These are phyloP conservation scores for Sebastes cheni DNA, from an alignment of 2,797 vertebrate species.

Conservation along the genomic window DNA sequence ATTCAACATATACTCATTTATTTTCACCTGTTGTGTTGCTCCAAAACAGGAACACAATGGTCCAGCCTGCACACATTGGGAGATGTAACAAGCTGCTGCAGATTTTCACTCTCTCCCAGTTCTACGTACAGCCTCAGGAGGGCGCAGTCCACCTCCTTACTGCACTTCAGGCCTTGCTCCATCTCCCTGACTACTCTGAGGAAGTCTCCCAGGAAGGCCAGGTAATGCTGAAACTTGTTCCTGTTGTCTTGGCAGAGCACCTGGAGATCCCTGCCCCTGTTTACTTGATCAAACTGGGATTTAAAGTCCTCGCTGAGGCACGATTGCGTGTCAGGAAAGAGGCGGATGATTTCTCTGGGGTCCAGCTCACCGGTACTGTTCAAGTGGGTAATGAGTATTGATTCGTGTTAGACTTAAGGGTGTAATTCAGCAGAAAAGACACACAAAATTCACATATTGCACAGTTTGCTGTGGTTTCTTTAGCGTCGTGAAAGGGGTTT, in stretches of 20 bases:
- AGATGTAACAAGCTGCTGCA: constrained; percentile 65
- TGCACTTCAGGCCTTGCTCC: constrained; percentile 37
- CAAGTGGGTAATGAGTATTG: constrained; percentile 25
- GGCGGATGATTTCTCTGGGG: constrained; percentile 77
- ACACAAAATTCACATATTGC: neutral
- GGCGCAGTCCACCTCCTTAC: constrained; percentile 71
- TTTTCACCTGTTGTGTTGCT: constrained; percentile 67
- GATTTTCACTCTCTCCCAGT: constrained; percentile 50
- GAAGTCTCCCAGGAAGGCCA: constrained; percentile 71
- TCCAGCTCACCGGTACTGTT: constrained; percentile 77
- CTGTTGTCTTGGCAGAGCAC: constrained; percentile 54
- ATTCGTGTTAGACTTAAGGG: constrained; percentile 17
- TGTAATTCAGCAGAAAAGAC: neutral
- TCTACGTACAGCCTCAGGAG: constrained; percentile 75
- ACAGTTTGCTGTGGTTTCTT: constrained; percentile 4
- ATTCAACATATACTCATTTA: neutral
- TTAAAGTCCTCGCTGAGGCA: constrained; percentile 56
- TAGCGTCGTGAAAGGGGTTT: neutral
- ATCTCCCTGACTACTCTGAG: constrained; percentile 58
- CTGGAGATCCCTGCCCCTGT: constrained; percentile 60
- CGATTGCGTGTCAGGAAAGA: constrained; percentile 64
- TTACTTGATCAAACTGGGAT: constrained; percentile 45
- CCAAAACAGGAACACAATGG: constrained; percentile 65
- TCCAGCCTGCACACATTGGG: constrained; percentile 68
- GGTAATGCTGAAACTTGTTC: constrained; percentile 57